Conservation (phyloP, 1,140 invertebrate genomes). For the Macrobrachium rosenbergii region DNA sequence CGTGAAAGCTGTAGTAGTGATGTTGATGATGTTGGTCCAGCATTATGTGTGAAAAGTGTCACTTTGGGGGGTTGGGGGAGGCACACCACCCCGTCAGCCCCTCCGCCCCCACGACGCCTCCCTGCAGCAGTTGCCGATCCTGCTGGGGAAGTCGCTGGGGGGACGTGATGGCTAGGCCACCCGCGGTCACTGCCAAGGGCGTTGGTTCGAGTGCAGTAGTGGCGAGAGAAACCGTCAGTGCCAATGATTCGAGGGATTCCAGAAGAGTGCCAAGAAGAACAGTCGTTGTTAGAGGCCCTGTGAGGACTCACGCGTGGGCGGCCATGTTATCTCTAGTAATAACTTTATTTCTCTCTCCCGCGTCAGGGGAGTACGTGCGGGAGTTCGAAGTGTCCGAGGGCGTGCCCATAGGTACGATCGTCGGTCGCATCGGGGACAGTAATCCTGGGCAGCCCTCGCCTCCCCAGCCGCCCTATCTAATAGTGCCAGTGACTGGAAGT, state of each 20-base stretch:
- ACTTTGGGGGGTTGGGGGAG: slow-evolving; percentile 48
- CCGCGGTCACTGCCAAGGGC: slow-evolving; percentile 4
- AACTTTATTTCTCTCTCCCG: slow-evolving; percentile 20
- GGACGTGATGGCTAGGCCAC: slow-evolving; percentile 26
- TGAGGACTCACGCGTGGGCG: slow-evolving; percentile 50
- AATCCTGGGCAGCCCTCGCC: slow-evolving; percentile 75
- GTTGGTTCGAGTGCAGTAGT: slow-evolving; percentile 17
- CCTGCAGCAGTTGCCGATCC: slow-evolving; percentile 20
- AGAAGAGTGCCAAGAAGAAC: neutral
- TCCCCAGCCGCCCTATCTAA: slow-evolving; percentile 81
- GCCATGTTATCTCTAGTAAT: slow-evolving; percentile 33
- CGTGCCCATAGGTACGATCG: slow-evolving; percentile 85
- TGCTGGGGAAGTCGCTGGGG: slow-evolving; percentile 39
- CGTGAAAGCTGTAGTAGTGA: slow-evolving; percentile 23
- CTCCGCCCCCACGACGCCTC: slow-evolving; percentile 42
- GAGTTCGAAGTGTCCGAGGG: slow-evolving; percentile 90
- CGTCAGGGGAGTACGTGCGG: slow-evolving; percentile 74
- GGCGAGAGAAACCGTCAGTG: neutral
- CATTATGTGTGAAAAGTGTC: slow-evolving; percentile 56
- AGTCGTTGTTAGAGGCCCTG: slow-evolving; percentile 33
- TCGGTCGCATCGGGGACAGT: slow-evolving; percentile 83
- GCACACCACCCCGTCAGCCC: slow-evolving; percentile 33
- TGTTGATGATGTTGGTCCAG: slow-evolving; percentile 38
- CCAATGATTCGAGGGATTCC: neutral
- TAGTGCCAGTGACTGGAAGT: slow-evolving; percentile 87